phyloP scores from a whole-genome alignment of 1,140 invertebrate species.

The Calosoma granatense region DNA sequence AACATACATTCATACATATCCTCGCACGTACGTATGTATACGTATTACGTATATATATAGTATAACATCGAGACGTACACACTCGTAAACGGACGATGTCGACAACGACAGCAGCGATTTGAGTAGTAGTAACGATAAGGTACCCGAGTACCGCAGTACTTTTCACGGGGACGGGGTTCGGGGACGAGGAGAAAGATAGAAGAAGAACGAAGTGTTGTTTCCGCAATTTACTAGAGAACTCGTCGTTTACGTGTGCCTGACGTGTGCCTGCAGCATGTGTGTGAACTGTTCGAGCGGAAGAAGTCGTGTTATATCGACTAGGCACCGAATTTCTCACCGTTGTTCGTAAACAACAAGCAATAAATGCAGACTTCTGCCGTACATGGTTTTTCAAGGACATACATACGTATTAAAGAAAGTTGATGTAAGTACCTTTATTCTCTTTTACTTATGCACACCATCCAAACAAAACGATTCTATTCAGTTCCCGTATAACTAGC shows the following conservation, averaged over 20 bases:
- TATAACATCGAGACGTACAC: too few species aligned
- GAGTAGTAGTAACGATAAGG: too few species aligned
- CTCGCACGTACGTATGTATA: slow-evolving; percentile 1
- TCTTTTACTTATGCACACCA: slow-evolving; percentile 11
- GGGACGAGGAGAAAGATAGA: too few species aligned
- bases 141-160: too few species aligned
- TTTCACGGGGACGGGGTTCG: too few species aligned
- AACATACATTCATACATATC: background rate
- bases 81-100: too few species aligned
- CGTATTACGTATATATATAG: slow-evolving; percentile 1
- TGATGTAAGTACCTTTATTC: slow-evolving; percentile 30
- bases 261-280: background rate
- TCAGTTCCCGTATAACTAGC: too few species aligned
- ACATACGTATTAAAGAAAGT: slow-evolving; percentile 30
- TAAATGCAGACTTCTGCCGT: slow-evolving; percentile 33
- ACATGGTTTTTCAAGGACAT: slow-evolving; percentile 32
- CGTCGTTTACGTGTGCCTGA: too few species aligned
- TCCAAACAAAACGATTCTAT: slow-evolving; percentile 12
- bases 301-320: background rate
- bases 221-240: too few species aligned
- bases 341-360: slow-evolving; percentile 26
- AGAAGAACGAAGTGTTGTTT: too few species aligned
- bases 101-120: too few species aligned
- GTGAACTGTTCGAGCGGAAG: background rate
- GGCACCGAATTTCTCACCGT: slow-evolving; percentile 15